Conservation (phyloP, 2,888 invertebrate genomes). For the Diarsia dahlii region DNA sequence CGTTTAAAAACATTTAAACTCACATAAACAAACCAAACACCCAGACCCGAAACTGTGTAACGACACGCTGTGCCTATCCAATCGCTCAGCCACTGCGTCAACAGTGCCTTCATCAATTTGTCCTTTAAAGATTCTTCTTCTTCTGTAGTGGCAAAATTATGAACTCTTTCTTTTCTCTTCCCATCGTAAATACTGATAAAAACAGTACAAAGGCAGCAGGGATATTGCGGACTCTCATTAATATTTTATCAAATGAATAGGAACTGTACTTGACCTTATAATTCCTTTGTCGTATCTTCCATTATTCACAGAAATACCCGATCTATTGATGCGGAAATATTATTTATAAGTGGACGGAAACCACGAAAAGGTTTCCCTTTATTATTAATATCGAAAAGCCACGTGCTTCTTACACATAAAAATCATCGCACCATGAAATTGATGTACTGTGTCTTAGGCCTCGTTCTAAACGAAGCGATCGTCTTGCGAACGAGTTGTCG, state of each 20-base stretch:
- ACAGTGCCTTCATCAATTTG: too few relatives aligned
- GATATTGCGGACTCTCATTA: neutral
- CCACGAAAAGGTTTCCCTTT: conserved; percentile 2
- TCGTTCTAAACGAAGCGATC: conserved; percentile 1
- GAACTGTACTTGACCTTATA: neutral
- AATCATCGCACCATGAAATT: conserved; percentile 33
- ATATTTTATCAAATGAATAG: conserved; percentile 9
- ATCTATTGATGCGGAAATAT: conserved; percentile 2
- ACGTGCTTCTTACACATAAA: neutral
- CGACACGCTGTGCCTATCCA: too few relatives aligned
- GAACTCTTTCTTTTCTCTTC: too few relatives aligned
- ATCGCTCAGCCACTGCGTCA: too few relatives aligned
- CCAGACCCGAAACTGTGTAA: too few relatives aligned
- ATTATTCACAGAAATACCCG: neutral
- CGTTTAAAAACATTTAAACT: too few relatives aligned
- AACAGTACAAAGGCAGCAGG: neutral
- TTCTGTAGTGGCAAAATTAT: too few relatives aligned
- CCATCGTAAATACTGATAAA: too few relatives aligned
- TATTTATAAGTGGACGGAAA: neutral
- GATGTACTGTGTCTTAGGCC: neutral
- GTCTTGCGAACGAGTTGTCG: neutral
- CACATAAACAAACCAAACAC: too few relatives aligned
- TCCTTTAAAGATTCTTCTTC: too few relatives aligned
- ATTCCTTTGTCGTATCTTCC: neutral
- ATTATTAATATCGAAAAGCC: conserved; percentile 11